Conservation (phyloP, 1,140 invertebrate genomes). For the Ceratina calcarata region DNA sequence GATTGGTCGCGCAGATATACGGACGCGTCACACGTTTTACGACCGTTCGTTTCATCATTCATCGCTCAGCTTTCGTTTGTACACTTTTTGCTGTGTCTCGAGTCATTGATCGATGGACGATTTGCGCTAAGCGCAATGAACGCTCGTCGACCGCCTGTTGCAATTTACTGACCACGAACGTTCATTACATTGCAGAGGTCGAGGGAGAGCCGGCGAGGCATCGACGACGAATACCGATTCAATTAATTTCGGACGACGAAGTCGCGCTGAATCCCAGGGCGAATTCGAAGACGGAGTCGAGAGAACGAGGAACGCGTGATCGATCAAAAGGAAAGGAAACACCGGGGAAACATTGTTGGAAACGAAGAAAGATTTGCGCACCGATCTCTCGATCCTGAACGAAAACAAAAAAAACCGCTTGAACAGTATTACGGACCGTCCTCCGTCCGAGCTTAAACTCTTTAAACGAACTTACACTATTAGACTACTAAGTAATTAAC, state of each 20-base stretch:
- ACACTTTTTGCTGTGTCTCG: background rate
- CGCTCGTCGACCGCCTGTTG: too few relatives aligned
- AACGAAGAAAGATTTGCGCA: background rate
- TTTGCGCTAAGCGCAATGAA: too few relatives aligned
- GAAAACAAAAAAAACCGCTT: slow-evolving; percentile 29
- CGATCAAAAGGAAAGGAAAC: background rate
- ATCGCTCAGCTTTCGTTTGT: too few relatives aligned
- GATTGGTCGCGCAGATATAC: background rate
- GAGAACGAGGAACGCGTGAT: slow-evolving; percentile 14
- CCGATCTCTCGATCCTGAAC: slow-evolving; percentile 54
- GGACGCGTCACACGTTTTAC: too few relatives aligned
- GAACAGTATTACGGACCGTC: slow-evolving; percentile 65
- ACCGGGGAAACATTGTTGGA: background rate
- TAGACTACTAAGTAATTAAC: slow-evolving; percentile 50
- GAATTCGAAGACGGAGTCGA: slow-evolving; percentile 45
- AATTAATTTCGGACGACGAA: slow-evolving; percentile 47
- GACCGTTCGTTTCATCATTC: too few relatives aligned
- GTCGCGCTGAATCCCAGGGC: slow-evolving; percentile 29
- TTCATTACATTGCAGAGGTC: slow-evolving; percentile 59
- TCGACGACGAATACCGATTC: slow-evolving; percentile 41
- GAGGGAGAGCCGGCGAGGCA: slow-evolving; percentile 35
- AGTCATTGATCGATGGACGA: background rate
- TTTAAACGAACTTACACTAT: slow-evolving; percentile 47
- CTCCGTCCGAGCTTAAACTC: slow-evolving; percentile 65
- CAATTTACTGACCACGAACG: background rate